Evolutionary conservation across 2,797 vertebrate species (phyloP), one percentile per base, ranked within the genome.

Genomic region (Malurus leucopterus): DNA sequence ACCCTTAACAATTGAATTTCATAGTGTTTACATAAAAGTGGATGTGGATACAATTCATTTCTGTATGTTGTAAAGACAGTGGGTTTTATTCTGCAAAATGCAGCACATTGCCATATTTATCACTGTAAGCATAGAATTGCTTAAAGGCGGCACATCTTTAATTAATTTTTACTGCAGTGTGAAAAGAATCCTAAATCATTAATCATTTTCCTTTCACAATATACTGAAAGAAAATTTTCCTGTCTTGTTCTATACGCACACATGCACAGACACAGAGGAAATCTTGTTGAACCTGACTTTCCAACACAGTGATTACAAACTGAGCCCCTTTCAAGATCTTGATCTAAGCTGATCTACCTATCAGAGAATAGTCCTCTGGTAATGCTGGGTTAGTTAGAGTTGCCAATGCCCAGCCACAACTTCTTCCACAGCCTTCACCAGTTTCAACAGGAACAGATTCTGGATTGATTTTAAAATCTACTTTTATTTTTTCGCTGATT

Each of bases 91-190:
- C 80, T 91, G 78, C 55, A 93, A 95, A 95, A 92, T 85, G 88
- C 38, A 82, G 77, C 82, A 29, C 68, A 91, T 91, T 94, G 95
- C 91, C 91, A 43, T 94, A 89, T 92, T 95, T 95, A 92, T 85
- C 76, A 86, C 11, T 81, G 67, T 78, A 86, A 91, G 91, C 58
- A 88, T 23, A 89, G 74, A 94, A 93, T n/a, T 91, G 72, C 81
- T 77, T 93, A 91, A 94, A 96, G 77, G 80, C 87, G 77, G 72
- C 43, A 41, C 74, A 89, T 94, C 87, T 94, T 95, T 96, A 95
- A 95, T 95, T 95, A 95, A 81, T 88, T 95, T 93, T 79, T 94
- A 78, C 89, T 81, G 54, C 85, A 61, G 55, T 59, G 62, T 94
- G 82, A 93, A 94, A 95, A 86, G 70, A 92, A 95, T 91, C 49